These are phyloP conservation scores for Bombus waltoni DNA, from an alignment of 1,140 invertebrate genomes.

Conservation along the genomic window DNA sequence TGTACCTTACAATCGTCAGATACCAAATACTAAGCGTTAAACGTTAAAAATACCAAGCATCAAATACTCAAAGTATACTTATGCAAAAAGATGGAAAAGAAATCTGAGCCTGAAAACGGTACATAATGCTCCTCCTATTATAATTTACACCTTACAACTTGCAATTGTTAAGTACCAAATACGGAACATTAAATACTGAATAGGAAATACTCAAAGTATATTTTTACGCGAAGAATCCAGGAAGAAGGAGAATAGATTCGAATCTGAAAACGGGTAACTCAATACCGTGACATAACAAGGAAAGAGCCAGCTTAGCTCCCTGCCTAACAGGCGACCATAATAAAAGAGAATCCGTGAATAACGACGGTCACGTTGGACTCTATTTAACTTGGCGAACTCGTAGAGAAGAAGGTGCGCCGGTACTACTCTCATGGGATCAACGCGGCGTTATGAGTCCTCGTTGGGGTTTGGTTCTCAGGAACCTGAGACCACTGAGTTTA, in stretches of 20 bases:
- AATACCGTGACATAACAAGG: slow-evolving; percentile 23
- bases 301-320: background rate
- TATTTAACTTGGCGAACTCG: slow-evolving; percentile 29
- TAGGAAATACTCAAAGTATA: background rate
- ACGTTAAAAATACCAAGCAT: background rate
- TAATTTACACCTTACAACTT: background rate
- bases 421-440: slow-evolving; percentile 39
- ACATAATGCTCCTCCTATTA: too few relatives aligned
- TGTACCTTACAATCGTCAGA: too few relatives aligned
- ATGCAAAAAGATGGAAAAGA: too few relatives aligned
- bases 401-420: slow-evolving; percentile 58
- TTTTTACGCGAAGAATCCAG: slow-evolving; percentile 1
- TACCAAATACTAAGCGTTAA: background rate
- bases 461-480: slow-evolving; percentile 64
- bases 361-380: slow-evolving; percentile 24
- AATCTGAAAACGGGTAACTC: slow-evolving; percentile 9
- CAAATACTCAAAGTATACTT: background rate
- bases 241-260: background rate
- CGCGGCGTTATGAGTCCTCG: slow-evolving; percentile 55
- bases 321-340: background rate
- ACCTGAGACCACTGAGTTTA: slow-evolving; percentile 66
- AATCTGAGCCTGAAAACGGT: background rate
- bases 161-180: background rate
- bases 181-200: background rate
- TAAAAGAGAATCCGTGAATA: slow-evolving; percentile 31